Base-by-base conservation (phyloP, 1,140 invertebrate species). In the Bombus confusus region DNA sequence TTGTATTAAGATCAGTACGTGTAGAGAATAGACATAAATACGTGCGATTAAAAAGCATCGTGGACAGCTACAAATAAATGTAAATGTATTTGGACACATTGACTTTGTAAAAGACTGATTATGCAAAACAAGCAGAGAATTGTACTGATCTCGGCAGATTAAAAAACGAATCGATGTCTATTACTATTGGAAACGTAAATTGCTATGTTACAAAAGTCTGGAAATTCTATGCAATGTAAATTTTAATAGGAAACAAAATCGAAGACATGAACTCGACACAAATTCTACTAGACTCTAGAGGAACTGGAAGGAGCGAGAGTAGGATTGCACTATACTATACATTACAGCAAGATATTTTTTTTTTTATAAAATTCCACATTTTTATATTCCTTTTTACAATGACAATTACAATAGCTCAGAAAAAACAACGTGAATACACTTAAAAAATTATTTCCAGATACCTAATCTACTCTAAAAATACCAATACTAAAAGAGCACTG, bases 241-340 rank as follows among this genome's bases (percentile, higher is more conserved):
- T 22, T 31, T 28, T 31, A 52, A 39, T 8, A n/a, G 12, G 37
- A 15, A 72, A 64, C 62, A 18, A 25, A 74, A 72, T 73, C 3
- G 62, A 83, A 66, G 80, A 88, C 69, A 84, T 91, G 84, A 83
- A 88, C 89, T 88, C 85, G 84, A 85, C 83, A 66, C 52, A 64
- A 41, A 79, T 85, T n/a, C 13, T 69, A 9, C 52, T 86, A 87
- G 81, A 43, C 86, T 78, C 84, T 73, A 85, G 86, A 81, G 52
- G 57, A 87, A 88, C 69, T 79, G 88, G 88, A 88, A 85, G 88
- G 86, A 91, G 82, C 64, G 57, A 87, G 69, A 89, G 83, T 85
- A 88, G 86, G 92, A 92, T 88, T 92, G 88, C 90, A 91, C 88
- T 93, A 91, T 88, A 88, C 91, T 93, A 92, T 93, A 92, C 82